Base-by-base conservation (phyloP, 2,888 invertebrate species). In the Rhamphomyia laevipes region DNA sequence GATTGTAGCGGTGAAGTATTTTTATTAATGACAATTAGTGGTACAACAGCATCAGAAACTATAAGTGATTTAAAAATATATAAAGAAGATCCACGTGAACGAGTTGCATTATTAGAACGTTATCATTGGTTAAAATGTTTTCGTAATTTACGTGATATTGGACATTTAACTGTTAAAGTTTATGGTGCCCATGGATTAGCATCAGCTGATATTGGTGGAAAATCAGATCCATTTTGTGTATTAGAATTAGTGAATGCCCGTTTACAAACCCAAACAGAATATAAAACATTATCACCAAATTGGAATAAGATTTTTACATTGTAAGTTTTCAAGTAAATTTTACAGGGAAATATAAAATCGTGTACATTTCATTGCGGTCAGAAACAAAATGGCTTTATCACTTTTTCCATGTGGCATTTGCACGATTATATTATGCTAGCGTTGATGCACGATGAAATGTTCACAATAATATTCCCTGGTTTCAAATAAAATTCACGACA, bases 241-340 rank as follows among this genome's bases (percentile, higher is more conserved):
- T 69, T 99, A 17, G 96, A 97, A 66, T 74, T 99, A 54, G 89
- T 92, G 13, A 99, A 99, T 66, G 82, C 93, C 1, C 79, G 97
- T 46, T 74, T 97, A 33, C 96, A 97, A 70, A 99, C 99, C 0
- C 95, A 97, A 68, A 99, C 99, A 0, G 96, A 97, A 70, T 99
- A 99, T 70, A 96, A 97, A 70, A 99, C 97, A 0, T 73, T 99
- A 18, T 78, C 86, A 47, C 99, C 99, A 0, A 91, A 85, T 56
- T 99, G 99, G 99, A 93, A 95, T 74, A 97, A 97, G 72, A 90
- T 96, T 57, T 99, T 97, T 67, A 94, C 92, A 42, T 96, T 99
- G 91, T 93, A 73, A 80, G 87, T 78, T 3, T 17, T 4, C 4
- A 15, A 17, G 4, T 21, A 6, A n/a, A 21, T 46, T 45, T 35